Evolutionary conservation across 2,113 vertebrate genomes (phyloP).

Genomic region (Regulus satrapa): DNA sequence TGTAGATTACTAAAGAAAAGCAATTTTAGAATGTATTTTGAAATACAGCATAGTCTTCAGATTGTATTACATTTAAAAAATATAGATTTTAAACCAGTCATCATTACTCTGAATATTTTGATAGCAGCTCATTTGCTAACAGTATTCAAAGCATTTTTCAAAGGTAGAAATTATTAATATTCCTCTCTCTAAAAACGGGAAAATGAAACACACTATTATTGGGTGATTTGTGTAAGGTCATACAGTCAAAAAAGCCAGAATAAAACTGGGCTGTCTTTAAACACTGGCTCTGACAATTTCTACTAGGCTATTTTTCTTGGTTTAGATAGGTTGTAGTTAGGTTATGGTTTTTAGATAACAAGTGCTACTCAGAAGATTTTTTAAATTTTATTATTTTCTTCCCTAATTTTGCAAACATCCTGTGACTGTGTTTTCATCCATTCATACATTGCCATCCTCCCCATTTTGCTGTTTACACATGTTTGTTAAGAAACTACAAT

Average conservation of each 20-base stretch:
- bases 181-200: background rate
- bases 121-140: background rate
- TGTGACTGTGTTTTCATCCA: accelerated
- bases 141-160: constrained; percentile 19
- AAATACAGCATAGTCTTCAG: background rate
- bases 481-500: background rate
- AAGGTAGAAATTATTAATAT: background rate
- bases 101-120: constrained; percentile 9
- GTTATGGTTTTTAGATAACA: background rate
- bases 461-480: background rate
- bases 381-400: background rate
- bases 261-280: background rate
- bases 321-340: background rate
- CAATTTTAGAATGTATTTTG: constrained; percentile 9
- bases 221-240: background rate
- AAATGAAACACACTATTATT: background rate
- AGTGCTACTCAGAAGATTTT: background rate
- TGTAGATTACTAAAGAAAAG: constrained; percentile 12
- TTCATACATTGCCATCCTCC: background rate
- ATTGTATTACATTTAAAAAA: background rate
- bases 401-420: background rate
- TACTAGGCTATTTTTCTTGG: background rate
- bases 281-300: background rate
- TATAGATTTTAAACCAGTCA: background rate
- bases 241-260: background rate